phyloP scores from a whole-genome alignment of 2,113 vertebrate species.

The Ceuthmochares aereus region DNA sequence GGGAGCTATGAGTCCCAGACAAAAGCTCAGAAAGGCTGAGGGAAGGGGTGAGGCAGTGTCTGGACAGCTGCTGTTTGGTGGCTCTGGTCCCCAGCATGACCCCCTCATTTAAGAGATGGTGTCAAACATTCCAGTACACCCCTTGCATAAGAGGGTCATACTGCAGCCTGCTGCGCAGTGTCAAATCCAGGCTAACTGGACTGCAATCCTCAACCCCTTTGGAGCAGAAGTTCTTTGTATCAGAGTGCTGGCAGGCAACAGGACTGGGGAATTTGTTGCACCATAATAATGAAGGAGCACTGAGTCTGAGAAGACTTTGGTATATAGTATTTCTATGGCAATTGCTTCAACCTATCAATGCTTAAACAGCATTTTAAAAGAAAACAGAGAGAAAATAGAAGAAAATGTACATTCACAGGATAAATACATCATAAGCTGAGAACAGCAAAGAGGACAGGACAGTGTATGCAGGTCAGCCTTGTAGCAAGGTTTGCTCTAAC shows the following conservation, averaged over 20 bases:
- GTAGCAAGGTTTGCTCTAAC: background rate
- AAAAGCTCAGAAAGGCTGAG: background rate
- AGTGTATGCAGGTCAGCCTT: background rate
- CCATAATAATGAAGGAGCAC: background rate
- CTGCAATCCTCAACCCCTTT: background rate
- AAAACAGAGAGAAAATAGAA: background rate
- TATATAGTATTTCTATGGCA: background rate
- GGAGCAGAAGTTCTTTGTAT: background rate
- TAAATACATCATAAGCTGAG: background rate
- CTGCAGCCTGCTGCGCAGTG: background rate
- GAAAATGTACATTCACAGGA: background rate
- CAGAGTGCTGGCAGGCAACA: background rate
- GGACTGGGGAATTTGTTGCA: background rate
- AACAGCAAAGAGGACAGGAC: background rate
- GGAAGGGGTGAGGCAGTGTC: background rate
- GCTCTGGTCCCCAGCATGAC: background rate
- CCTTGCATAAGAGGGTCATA: background rate
- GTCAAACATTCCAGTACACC: background rate
- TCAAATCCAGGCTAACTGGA: background rate
- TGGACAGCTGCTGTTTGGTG: conserved; percentile 23
- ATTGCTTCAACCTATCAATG: background rate
- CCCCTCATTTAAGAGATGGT: background rate
- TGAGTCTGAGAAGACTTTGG: background rate
- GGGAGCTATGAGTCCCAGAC: background rate
- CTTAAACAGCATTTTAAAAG: background rate